Percentiles rank a stretch among this genome's conserved stretches.
phyloP scores from a whole-genome alignment of 1,140 invertebrate species.

The Saxidomus purpurata region DNA sequence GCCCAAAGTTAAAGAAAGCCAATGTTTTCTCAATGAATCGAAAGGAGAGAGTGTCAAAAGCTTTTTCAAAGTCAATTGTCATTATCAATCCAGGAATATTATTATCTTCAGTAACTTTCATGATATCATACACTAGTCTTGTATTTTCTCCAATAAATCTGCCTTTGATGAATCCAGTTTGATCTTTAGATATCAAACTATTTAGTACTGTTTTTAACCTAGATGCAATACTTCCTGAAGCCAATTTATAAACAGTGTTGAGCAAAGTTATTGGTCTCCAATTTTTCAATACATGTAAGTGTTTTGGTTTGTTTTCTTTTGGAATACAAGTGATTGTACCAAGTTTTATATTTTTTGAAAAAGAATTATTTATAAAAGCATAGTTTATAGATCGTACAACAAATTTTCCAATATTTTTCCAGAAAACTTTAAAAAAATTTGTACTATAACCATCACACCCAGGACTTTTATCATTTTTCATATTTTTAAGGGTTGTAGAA shows the following conservation, averaged over 20 bases:
- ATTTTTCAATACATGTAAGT: slow-evolving; percentile 18
- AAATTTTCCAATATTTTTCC: slow-evolving; percentile 29
- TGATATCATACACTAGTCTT: slow-evolving; percentile 42
- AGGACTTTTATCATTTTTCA: slow-evolving; percentile 40
- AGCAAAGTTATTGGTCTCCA: slow-evolving; percentile 19
- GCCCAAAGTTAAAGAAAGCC: slow-evolving; percentile 6
- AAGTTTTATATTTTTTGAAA: neutral
- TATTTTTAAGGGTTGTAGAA: neutral
- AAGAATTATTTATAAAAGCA: neutral
- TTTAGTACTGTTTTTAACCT: slow-evolving; percentile 8
- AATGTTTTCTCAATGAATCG: slow-evolving; percentile 11
- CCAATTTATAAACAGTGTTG: slow-evolving; percentile 36
- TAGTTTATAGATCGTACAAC: slow-evolving; percentile 36
- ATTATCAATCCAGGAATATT: neutral
- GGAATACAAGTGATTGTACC: slow-evolving; percentile 11
- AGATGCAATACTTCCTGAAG: slow-evolving; percentile 32
- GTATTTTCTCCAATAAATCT: slow-evolving; percentile 57
- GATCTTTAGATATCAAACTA: slow-evolving; percentile 1
- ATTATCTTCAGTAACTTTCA: neutral
- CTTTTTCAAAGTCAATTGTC: slow-evolving; percentile 28
- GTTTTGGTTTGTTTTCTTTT: slow-evolving; percentile 7
- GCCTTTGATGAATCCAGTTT: slow-evolving; percentile 30
- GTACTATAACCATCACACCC: neutral
- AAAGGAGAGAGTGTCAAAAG: neutral
- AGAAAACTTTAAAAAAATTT: slow-evolving; percentile 44